Conservation (phyloP, 2,113 vertebrate species). For the Macrotus californicus region DNA sequence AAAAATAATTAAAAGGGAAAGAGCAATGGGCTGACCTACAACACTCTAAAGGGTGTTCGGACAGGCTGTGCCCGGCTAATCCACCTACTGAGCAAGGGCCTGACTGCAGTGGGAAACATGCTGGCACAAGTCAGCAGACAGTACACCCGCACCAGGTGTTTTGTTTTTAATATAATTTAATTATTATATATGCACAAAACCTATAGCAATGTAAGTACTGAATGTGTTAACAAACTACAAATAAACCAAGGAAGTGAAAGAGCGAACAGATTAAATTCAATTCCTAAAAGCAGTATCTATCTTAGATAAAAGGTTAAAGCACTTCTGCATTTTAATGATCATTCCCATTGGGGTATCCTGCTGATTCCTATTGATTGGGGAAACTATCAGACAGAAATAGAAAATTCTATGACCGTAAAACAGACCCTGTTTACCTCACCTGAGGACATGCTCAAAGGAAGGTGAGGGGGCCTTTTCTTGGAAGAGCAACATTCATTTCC, state of each 20-base stretch:
- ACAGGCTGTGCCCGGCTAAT: neutral
- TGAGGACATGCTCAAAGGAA: constrained; percentile 2
- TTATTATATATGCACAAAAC: neutral
- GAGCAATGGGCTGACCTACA: neutral
- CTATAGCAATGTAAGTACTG: neutral
- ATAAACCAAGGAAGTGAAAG: neutral
- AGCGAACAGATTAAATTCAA: neutral
- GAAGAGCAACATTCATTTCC: neutral
- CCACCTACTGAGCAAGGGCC: too few species aligned
- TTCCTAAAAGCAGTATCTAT: neutral
- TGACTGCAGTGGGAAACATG: neutral
- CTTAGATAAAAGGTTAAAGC: neutral
- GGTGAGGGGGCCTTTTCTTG: neutral
- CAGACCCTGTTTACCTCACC: neutral
- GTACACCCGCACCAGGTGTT: neutral
- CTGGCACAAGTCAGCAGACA: neutral
- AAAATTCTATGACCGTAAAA: neutral
- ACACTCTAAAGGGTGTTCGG: neutral
- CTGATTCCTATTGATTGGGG: neutral
- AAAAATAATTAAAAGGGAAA: neutral
- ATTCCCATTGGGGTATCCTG: neutral
- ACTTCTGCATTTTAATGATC: neutral
- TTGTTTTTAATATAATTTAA: neutral
- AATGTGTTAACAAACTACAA: neutral
- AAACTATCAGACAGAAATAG: neutral